Conservation (phyloP, 2,797 vertebrate species). For the Danio jaintianensis region DNA sequence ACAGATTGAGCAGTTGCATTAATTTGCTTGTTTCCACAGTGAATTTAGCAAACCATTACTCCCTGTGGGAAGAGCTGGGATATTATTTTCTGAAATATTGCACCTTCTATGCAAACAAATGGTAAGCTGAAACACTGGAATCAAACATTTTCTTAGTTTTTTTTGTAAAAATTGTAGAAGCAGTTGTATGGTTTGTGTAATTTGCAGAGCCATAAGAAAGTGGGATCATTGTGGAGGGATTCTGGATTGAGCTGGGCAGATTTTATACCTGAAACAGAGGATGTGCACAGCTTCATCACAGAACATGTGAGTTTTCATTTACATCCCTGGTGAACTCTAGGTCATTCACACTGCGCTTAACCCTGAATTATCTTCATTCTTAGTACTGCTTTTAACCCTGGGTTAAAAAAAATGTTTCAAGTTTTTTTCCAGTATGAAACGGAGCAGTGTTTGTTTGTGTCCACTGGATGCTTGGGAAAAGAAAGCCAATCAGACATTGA, state of each 20-base stretch:
- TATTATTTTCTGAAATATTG: constrained; percentile 98
- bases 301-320: constrained; percentile 81
- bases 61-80: constrained; percentile 96
- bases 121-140: constrained; percentile 78
- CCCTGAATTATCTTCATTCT: too few species aligned
- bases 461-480: too few species aligned
- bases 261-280: constrained; percentile 89
- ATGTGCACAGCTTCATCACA: constrained; percentile 89
- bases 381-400: too few species aligned
- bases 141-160: background rate
- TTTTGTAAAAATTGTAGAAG: background rate
- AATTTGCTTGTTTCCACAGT: constrained; percentile 79
- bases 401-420: too few species aligned
- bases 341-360: too few species aligned
- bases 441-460: too few species aligned
- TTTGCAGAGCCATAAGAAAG: constrained; percentile 97
- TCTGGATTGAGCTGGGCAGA: constrained; percentile 90
- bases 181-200: constrained; percentile 34
- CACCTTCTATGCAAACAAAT: constrained; percentile 99
- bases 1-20: constrained; percentile 7
- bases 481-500: too few species aligned
- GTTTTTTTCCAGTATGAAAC: too few species aligned
- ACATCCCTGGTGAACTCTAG: background rate
- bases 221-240: constrained; percentile 93
- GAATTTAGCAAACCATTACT: constrained; percentile 98